Percentiles rank a stretch among this genome's conserved stretches.
Conservation (phyloP, 2,888 invertebrate genomes). For the Sminthurinus aureus region DNA sequence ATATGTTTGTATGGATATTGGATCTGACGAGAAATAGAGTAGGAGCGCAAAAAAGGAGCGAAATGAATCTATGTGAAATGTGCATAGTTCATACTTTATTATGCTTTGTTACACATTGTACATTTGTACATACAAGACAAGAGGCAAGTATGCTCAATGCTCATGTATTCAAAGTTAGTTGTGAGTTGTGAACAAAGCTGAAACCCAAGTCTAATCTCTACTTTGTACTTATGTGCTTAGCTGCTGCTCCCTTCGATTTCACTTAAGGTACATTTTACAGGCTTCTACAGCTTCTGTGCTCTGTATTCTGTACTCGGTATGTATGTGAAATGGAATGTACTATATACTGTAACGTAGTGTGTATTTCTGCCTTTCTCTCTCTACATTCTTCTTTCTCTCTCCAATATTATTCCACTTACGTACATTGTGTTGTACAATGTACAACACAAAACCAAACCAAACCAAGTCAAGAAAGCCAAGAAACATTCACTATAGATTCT, state of each 20-base stretch:
- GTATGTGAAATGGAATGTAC: no score
- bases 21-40: no score
- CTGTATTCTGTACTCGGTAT: not conserved
- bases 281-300: constrained; percentile 15
- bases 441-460: not conserved
- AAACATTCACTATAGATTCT: not conserved
- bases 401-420: constrained; percentile 14
- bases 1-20: no score
- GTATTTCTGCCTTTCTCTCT: not conserved
- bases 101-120: no score
- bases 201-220: constrained; percentile 37
- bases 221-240: constrained; percentile 42
- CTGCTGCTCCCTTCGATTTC: constrained; percentile 39
- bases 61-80: no score
- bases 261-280: constrained; percentile 39
- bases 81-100: no score
- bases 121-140: no score
- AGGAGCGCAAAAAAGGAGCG: no score
- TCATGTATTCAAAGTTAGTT: not conserved
- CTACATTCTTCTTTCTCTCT: not conserved
- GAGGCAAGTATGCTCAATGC: not conserved
- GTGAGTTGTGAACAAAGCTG: constrained; percentile 27
- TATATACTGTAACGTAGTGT: no score
- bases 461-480: not conserved
- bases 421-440: no score